Conservation (phyloP, 2,888 invertebrate species). For the Rhogogaster chlorosoma region DNA sequence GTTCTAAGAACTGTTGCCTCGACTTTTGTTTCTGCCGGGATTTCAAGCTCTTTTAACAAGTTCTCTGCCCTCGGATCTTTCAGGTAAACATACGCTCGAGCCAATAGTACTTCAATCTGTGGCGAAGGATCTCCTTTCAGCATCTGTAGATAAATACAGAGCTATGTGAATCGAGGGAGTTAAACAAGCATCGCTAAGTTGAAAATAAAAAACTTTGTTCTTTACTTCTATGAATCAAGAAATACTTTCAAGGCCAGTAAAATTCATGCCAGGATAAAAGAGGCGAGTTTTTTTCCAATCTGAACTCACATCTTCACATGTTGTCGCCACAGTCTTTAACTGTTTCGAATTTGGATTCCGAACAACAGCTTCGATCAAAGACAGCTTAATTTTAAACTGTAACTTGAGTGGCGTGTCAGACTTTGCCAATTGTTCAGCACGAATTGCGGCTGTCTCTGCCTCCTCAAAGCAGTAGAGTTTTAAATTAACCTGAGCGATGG, state of each 20-base stretch:
- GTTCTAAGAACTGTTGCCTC: conserved; percentile 78
- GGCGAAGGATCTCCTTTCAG: conserved; percentile 56
- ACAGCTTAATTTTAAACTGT: conserved; percentile 66
- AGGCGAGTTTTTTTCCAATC: conserved; percentile 6
- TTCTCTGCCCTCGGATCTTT: conserved; percentile 74
- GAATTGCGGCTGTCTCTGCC: conserved; percentile 76
- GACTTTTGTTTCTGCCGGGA: conserved; percentile 61
- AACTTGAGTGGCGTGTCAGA: conserved; percentile 69
- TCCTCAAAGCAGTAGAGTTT: conserved; percentile 79
- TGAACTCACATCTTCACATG: conserved; percentile 74
- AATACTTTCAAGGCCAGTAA: background rate
- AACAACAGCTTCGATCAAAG: conserved; percentile 76
- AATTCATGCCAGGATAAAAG: conserved; percentile 28
- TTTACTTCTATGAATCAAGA: conserved; percentile 10
- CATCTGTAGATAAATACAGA: conserved; percentile 61
- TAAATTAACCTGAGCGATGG: conserved; percentile 78
- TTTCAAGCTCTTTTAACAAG: conserved; percentile 73
- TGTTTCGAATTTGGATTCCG: conserved; percentile 79
- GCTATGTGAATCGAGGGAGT: background rate
- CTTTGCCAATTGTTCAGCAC: conserved; percentile 74
- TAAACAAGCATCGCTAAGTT: conserved; percentile 46
- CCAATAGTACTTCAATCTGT: conserved; percentile 66
- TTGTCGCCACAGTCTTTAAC: conserved; percentile 73
- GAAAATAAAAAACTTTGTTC: conserved; percentile 45
- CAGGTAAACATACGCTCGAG: conserved; percentile 76